Conservation (phyloP, 2,797 vertebrate genomes). For the Epinephelus awoara region DNA sequence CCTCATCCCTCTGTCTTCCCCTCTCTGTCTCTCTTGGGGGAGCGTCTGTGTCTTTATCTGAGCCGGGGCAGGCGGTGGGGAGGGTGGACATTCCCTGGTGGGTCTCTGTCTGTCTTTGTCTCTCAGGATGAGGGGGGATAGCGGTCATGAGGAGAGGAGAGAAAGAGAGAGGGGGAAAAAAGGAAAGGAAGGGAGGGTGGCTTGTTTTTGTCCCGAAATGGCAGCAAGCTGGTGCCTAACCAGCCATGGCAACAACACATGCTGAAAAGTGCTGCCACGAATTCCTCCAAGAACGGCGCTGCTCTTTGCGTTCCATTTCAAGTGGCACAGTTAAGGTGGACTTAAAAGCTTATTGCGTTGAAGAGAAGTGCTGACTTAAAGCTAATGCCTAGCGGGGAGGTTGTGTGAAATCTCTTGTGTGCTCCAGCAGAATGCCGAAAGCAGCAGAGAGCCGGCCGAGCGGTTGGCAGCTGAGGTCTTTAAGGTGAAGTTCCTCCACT, state of each 20-base stretch:
- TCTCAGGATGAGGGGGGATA: constrained; percentile 36
- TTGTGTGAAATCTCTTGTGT: constrained; percentile 22
- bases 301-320: constrained; percentile 40
- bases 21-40: constrained; percentile 61
- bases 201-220: constrained; percentile 62
- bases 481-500: constrained; percentile 68
- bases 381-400: constrained; percentile 1
- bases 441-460: constrained; percentile 22
- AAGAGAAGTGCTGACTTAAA: constrained; percentile 58
- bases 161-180: background rate
- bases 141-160: constrained; percentile 26
- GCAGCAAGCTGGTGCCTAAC: constrained; percentile 66
- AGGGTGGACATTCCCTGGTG: constrained; percentile 75
- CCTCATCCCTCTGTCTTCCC: constrained; percentile 67
- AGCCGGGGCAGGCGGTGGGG: constrained; percentile 58
- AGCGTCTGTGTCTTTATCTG: constrained; percentile 79
- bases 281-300: constrained; percentile 43
- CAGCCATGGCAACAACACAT: constrained; percentile 70
- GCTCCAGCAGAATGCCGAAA: constrained; percentile 22
- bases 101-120: constrained; percentile 75
- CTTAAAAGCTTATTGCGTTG: constrained; percentile 45
- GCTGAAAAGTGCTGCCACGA: constrained; percentile 54
- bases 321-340: constrained; percentile 58
- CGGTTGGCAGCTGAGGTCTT: constrained; percentile 49
- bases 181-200: constrained; percentile 26